Evolutionary conservation across 2,113 vertebrate species (phyloP).

Genomic region (Platysternon megacephalum): DNA sequence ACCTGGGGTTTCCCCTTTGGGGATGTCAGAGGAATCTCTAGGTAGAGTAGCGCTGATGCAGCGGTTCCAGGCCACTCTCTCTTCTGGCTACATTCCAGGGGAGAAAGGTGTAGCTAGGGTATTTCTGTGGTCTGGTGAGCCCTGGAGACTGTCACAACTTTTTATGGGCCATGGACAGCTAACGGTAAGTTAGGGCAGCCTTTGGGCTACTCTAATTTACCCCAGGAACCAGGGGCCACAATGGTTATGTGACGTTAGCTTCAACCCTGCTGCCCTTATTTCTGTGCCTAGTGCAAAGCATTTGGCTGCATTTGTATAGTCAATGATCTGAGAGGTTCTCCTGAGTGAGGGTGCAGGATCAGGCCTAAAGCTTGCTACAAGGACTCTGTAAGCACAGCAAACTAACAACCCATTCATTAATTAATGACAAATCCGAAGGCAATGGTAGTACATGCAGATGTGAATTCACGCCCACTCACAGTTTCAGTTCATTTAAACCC

Average conservation of each 20-base stretch:
- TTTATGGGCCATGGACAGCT: neutral
- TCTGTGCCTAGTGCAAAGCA: neutral
- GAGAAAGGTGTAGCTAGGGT: neutral
- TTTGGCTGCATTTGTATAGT: neutral
- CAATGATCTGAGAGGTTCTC: neutral
- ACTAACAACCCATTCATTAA: neutral
- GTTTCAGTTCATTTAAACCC: neutral
- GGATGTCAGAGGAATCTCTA: too few species aligned
- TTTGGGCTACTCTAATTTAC: neutral
- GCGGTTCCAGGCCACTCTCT: too few species aligned
- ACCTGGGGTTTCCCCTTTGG: neutral
- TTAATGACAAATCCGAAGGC: neutral
- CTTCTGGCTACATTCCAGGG: too few species aligned
- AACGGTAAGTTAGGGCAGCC: neutral
- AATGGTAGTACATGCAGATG: neutral
- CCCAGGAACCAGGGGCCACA: neutral
- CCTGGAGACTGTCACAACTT: neutral
- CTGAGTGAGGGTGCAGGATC: neutral
- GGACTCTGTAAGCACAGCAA: neutral
- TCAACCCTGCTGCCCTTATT: neutral
- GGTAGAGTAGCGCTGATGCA: too few species aligned
- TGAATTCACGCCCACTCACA: neutral
- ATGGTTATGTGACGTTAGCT: neutral
- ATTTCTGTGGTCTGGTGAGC: neutral
- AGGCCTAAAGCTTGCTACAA: neutral